Conservation (phyloP, 2,888 invertebrate species). For the Aporophyla nigra region DNA sequence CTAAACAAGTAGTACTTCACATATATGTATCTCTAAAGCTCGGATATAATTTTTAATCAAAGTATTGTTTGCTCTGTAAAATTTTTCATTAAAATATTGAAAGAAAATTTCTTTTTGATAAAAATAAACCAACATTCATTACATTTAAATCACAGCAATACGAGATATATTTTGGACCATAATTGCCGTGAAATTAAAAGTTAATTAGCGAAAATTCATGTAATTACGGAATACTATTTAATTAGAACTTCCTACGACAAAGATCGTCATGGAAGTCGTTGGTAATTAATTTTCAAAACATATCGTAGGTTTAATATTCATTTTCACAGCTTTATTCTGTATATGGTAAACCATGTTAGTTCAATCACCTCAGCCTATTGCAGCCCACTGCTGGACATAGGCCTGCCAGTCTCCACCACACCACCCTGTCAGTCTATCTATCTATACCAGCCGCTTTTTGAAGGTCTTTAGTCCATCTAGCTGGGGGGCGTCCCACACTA, state of each 20-base stretch:
- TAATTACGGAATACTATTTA: background rate
- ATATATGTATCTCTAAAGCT: background rate
- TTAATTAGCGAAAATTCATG: background rate
- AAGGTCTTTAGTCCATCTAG: too few relatives aligned
- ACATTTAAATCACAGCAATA: background rate
- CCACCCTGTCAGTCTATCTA: too few relatives aligned
- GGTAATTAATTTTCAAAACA: too few relatives aligned
- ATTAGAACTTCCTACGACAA: background rate
- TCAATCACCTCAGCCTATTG: too few relatives aligned
- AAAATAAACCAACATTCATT: background rate
- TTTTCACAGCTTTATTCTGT: background rate
- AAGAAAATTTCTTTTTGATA: background rate
- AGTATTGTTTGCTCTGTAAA: background rate
- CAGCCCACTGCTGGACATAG: too few relatives aligned
- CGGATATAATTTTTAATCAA: background rate
- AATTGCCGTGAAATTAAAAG: too few relatives aligned
- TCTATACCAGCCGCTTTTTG: too few relatives aligned
- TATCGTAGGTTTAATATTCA: background rate
- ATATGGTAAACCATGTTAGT: background rate
- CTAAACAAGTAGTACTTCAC: too few relatives aligned
- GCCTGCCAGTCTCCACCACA: too few relatives aligned
- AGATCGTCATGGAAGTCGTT: background rate
- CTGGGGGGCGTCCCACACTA: too few relatives aligned
- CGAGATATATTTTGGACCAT: too few relatives aligned
- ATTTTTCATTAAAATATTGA: background rate